Conservation (phyloP, 2,113 vertebrate genomes). For the Pachycephala philippinensis region DNA sequence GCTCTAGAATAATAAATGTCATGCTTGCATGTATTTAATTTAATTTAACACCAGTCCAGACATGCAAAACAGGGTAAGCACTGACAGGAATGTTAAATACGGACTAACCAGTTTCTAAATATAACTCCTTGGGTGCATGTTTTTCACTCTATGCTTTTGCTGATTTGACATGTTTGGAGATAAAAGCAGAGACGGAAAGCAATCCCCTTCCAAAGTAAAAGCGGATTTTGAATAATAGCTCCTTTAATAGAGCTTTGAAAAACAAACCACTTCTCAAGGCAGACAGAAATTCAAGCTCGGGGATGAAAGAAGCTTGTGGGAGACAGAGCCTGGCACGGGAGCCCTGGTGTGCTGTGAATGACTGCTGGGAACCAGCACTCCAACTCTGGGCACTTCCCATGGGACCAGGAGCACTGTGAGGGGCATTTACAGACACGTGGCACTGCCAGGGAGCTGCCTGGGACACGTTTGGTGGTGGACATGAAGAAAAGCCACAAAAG, state of each 20-base stretch:
- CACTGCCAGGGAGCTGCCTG: background rate
- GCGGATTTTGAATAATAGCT: conserved; percentile 16
- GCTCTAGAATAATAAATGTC: conserved; percentile 53
- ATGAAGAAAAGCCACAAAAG: background rate
- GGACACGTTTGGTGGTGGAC: background rate
- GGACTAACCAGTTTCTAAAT: conserved; percentile 60
- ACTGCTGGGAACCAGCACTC: background rate
- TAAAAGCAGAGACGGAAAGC: conserved; percentile 27
- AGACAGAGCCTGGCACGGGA: background rate
- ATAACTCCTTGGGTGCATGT: conserved; percentile 51
- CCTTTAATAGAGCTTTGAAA: conserved; percentile 14
- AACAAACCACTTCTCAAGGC: background rate
- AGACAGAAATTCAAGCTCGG: conserved; percentile 9
- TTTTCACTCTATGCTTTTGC: conserved; percentile 47
- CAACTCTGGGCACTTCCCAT: background rate
- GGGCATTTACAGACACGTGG: background rate
- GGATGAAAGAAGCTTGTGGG: accelerated
- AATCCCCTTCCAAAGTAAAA: background rate
- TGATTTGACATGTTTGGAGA: conserved; percentile 59
- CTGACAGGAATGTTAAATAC: conserved; percentile 64
- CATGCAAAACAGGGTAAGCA: conserved; percentile 62
- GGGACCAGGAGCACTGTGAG: background rate
- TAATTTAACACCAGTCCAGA: conserved; percentile 64
- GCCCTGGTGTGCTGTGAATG: background rate
- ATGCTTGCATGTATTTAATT: conserved; percentile 59